Percentiles rank a stretch among this genome's conserved stretches.
phyloP scores from a whole-genome alignment of 2,888 invertebrate genomes.

The Eupithecia abbreviata region DNA sequence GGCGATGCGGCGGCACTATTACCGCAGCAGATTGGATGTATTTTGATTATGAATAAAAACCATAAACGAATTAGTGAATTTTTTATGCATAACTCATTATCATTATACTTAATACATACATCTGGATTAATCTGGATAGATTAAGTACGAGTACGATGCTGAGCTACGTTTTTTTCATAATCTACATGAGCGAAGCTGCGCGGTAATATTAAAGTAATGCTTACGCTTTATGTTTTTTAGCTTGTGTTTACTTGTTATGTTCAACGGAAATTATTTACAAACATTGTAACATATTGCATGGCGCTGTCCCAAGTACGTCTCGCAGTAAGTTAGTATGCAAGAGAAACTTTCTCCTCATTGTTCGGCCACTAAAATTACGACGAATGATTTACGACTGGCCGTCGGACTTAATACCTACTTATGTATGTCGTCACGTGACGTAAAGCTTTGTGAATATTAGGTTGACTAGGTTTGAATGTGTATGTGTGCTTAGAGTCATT shows the following conservation, averaged over 20 bases:
- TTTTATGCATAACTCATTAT: too few relatives aligned
- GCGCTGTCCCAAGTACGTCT: slow-evolving; percentile 41
- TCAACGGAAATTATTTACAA: background rate
- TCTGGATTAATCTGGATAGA: too few relatives aligned
- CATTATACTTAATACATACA: too few relatives aligned
- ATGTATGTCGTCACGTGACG: background rate
- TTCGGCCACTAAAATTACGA: slow-evolving; percentile 50
- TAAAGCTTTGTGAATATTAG: background rate
- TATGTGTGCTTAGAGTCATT: background rate
- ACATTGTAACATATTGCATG: slow-evolving; percentile 29
- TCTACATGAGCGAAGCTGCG: too few relatives aligned
- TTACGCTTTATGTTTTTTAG: too few relatives aligned
- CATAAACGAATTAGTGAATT: too few relatives aligned
- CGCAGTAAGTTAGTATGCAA: slow-evolving; percentile 11
- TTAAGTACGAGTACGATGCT: too few relatives aligned
- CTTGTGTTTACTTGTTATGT: background rate
- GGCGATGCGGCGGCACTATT: too few relatives aligned
- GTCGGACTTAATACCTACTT: slow-evolving; percentile 36
- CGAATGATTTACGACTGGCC: slow-evolving; percentile 45
- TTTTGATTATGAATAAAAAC: too few relatives aligned
- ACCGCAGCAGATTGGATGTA: too few relatives aligned
- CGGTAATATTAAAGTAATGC: too few relatives aligned
- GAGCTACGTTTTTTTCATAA: too few relatives aligned
- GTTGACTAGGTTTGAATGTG: background rate
- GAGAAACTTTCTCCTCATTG: slow-evolving; percentile 57